Evolutionary conservation across 2,888 invertebrate genomes (phyloP).

Genomic region (Pteria penguin): DNA sequence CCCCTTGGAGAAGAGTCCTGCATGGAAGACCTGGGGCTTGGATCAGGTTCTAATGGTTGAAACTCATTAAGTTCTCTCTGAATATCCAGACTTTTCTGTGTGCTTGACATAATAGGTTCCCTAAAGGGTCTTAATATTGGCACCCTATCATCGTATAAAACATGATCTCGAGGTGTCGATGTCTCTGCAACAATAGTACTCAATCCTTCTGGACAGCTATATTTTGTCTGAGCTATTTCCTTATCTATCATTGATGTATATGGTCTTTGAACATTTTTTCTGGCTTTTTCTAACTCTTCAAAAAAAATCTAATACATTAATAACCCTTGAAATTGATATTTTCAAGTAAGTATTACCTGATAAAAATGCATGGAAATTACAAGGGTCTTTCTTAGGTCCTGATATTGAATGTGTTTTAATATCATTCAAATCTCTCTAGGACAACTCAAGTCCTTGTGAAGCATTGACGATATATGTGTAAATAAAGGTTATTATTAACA

Average conservation of each 20-base stretch:
- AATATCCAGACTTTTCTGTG: conserved; percentile 72
- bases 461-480: too few relatives aligned
- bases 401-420: too few relatives aligned
- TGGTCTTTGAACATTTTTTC: conserved; percentile 27
- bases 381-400: too few relatives aligned
- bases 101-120: conserved; percentile 71
- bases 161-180: conserved; percentile 37
- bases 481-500: too few relatives aligned
- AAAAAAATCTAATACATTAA: too few relatives aligned
- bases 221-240: conserved; percentile 60
- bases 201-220: conserved; percentile 36
- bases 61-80: conserved; percentile 47
- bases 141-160: conserved; percentile 42
- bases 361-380: too few relatives aligned
- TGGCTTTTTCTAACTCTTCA: conserved; percentile 4
- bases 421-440: too few relatives aligned
- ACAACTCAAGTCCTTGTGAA: too few relatives aligned
- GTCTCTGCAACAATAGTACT: conserved; percentile 41
- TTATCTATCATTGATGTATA: conserved; percentile 63
- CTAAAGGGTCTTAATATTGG: conserved; percentile 55
- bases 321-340: too few relatives aligned
- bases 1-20: conserved; percentile 17
- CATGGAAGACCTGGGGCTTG: conserved; percentile 54
- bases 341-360: too few relatives aligned
- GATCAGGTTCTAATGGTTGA: conserved; percentile 39